These are phyloP conservation scores for Dascyllus trimaculatus DNA, from an alignment of 2,113 vertebrate species.

Conservation along the genomic window DNA sequence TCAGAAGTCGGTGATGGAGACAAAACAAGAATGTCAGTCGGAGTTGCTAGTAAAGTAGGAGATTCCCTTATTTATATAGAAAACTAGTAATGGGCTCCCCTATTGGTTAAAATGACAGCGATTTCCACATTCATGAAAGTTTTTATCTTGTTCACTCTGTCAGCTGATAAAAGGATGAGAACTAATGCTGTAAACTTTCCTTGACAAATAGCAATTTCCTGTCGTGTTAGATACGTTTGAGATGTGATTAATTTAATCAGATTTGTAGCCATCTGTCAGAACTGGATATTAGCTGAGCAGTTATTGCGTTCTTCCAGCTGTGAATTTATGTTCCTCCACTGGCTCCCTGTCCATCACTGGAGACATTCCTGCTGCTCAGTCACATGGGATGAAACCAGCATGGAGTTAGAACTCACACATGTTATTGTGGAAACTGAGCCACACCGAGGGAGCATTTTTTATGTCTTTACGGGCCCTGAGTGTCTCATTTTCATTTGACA, in stretches of 20 bases:
- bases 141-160: not conserved
- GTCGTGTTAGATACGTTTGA: not conserved
- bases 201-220: not conserved
- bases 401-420: conserved; percentile 15
- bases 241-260: not conserved
- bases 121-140: not conserved
- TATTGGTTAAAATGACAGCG: no score
- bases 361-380: conserved; percentile 51
- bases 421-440: conserved; percentile 56
- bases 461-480: conserved; percentile 32
- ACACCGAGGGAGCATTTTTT: not conserved
- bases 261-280: conserved; percentile 1
- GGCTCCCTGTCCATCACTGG: not conserved
- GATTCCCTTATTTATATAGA: not conserved
- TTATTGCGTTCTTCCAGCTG: conserved; percentile 14
- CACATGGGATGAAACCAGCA: conserved; percentile 35
- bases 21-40: conserved; percentile 4
- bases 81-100: not conserved
- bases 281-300: not conserved
- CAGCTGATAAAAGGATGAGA: not conserved
- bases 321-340: conserved; percentile 24
- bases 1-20: conserved; percentile 9
- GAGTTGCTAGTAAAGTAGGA: not conserved
- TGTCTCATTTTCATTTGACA: conserved; percentile 50
- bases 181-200: not conserved